Evolutionary conservation across 2,888 invertebrate genomes (phyloP).

Genomic region (Tetropium fuscum): DNA sequence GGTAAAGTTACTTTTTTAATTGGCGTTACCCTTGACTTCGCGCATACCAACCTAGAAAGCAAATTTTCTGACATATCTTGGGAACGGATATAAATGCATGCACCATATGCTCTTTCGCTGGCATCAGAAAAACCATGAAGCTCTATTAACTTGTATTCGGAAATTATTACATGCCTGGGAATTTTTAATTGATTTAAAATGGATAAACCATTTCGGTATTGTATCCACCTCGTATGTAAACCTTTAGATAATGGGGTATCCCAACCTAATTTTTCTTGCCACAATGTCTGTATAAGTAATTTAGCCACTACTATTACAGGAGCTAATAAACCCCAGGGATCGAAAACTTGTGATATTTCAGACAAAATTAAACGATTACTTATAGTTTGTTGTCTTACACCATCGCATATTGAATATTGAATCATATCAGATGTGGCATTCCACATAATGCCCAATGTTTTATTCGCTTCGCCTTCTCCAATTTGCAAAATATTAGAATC

Average conservation of each 20-base stretch:
- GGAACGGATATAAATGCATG: neutral
- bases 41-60: neutral
- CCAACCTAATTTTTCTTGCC: neutral
- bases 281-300: neutral
- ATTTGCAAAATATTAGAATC: slow-evolving; percentile 27
- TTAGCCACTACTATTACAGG: slow-evolving; percentile 15
- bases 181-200: neutral
- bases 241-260: neutral
- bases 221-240: neutral
- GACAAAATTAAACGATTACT: too few species aligned
- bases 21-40: slow-evolving; percentile 2
- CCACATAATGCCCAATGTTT: slow-evolving; percentile 35
- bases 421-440: slow-evolving; percentile 20
- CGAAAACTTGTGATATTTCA: neutral
- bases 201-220: neutral
- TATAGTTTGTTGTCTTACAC: slow-evolving; percentile 26
- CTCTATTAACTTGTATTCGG: neutral
- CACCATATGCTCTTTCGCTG: neutral
- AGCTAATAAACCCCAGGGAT: neutral
- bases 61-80: neutral
- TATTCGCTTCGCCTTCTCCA: slow-evolving; percentile 31
- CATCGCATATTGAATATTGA: slow-evolving; percentile 22
- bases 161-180: neutral
- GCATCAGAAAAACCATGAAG: neutral
- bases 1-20: slow-evolving; percentile 3